Evolutionary conservation across 2,113 vertebrate genomes (phyloP), one percentile per base, ranked within the genome.

Genomic region (Mormyrus iriodes): DNA sequence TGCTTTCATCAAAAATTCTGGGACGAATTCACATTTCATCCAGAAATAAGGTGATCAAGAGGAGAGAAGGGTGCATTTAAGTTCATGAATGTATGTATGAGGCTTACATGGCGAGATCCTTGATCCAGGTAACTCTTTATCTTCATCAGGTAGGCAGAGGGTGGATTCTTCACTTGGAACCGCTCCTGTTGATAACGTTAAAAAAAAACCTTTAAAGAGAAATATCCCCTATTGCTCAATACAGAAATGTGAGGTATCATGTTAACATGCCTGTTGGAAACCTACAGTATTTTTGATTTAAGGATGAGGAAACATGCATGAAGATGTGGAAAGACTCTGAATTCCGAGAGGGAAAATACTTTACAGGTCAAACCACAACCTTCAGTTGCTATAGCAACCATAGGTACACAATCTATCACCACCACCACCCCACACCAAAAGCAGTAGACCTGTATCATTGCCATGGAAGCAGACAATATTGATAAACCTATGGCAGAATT

Each of bases 111-210:
- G 55, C 86, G 86, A 31, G 86, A 61, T 0, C 97, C 97, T 0
- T 97, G 97, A 86, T 98, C 97, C 92, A 98, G 89, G 90, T 95
- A 96, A 92, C 95, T 95, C 94, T 92, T 98, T 92, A 99, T 95
- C 93, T 99, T 99, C 93, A 97, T 97, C 94, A 98, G 94, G 91
- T 99, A 99, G 13, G 97, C 95, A 0, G 96, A 96, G 0, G 98
- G 98, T 0, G 98, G 98, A 90, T 97, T 98, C 92, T 97, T 98
- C 91, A 98, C 98, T 92, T 98, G 97, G 93, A 99, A 98, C 24
- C 97, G 96, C 90, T 98, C 98, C 98, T 99, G 85, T 15, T 0
- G 89, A 85, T 90, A 13, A 92, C 19, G 24, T 13, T 39, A 46
- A 39, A 83, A 35, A n/a, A 58, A 24, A 65, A 31, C 21, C 53